A percentile compares a stretch with the other conserved stretches of the same genome.
Conservation (phyloP, 2,888 invertebrate genomes). For the Cheiracanthium punctorium region DNA sequence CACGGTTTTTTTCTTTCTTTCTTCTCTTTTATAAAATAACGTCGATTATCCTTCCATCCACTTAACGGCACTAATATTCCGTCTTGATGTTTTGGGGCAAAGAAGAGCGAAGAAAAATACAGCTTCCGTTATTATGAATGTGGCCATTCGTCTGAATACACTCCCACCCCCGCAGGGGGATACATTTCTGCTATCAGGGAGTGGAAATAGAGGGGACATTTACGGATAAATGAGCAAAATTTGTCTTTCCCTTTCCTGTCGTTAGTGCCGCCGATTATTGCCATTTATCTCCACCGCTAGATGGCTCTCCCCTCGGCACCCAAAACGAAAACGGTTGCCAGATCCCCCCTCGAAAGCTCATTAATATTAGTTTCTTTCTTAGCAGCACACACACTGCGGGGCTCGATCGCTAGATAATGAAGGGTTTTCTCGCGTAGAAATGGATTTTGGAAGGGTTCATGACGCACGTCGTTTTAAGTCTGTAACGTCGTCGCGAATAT, state of each 20-base stretch:
- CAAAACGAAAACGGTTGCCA: slow-evolving; percentile 58
- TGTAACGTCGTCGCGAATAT: slow-evolving; percentile 34
- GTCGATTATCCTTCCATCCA: neutral
- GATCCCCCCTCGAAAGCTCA: slow-evolving; percentile 54
- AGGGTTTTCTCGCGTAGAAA: slow-evolving; percentile 43
- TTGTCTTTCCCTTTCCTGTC: slow-evolving; percentile 62
- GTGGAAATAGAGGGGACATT: slow-evolving; percentile 56
- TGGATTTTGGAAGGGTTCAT: slow-evolving; percentile 48
- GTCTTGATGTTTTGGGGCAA: slow-evolving; percentile 1
- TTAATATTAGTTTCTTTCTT: slow-evolving; percentile 61
- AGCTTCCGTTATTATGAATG: slow-evolving; percentile 33
- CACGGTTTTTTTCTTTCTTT: neutral
- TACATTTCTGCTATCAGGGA: slow-evolving; percentile 48
- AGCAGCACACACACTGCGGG: slow-evolving; percentile 31
- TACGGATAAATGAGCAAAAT: slow-evolving; percentile 62
- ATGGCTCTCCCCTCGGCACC: slow-evolving; percentile 34
- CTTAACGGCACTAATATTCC: slow-evolving; percentile 10
- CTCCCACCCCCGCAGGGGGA: slow-evolving; percentile 30
- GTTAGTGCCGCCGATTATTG: slow-evolving; percentile 64
- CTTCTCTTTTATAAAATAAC: neutral
- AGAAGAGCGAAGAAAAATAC: slow-evolving; percentile 24
- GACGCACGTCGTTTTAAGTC: slow-evolving; percentile 45
- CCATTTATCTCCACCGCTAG: slow-evolving; percentile 57
- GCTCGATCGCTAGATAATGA: slow-evolving; percentile 45
- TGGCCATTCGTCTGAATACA: slow-evolving; percentile 31